Conservation (phyloP, 1,140 invertebrate species). For the Macrocentrus cingulum region DNA sequence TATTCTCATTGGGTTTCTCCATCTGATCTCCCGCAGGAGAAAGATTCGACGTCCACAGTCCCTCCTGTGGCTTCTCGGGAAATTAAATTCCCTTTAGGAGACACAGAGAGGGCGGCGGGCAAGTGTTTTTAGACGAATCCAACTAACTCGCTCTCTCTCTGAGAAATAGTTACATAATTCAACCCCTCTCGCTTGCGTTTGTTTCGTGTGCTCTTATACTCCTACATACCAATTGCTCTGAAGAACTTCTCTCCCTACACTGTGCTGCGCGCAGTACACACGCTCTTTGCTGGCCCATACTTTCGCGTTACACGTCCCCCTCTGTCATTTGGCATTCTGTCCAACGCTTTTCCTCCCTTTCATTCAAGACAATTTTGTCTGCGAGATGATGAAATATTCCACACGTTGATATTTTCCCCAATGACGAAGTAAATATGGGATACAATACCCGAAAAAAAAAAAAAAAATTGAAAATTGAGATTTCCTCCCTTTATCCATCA, state of each 20-base stretch:
- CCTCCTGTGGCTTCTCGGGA: conserved; percentile 27
- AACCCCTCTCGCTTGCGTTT: too few relatives aligned
- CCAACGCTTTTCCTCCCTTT: conserved; percentile 21
- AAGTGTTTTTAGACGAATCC: conserved; percentile 24
- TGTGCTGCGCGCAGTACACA: conserved; percentile 25
- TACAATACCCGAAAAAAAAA: background rate
- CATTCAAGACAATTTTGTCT: background rate
- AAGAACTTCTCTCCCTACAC: background rate
- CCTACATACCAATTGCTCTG: conserved; percentile 14
- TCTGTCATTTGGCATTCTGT: conserved; percentile 37
- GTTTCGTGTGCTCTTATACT: conserved; percentile 26
- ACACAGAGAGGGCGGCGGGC: conserved; percentile 3
- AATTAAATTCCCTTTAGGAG: conserved; percentile 44
- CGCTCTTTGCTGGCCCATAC: background rate
- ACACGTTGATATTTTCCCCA: conserved; percentile 37
- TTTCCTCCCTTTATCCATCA: conserved; percentile 11
- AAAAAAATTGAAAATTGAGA: background rate
- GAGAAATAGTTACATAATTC: conserved; percentile 42
- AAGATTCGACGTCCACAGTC: conserved; percentile 11
- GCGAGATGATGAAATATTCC: background rate
- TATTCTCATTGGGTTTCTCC: conserved; percentile 3
- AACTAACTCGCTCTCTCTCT: conserved; percentile 17
- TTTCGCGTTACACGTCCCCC: conserved; percentile 11
- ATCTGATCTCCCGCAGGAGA: background rate
- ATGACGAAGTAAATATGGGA: conserved; percentile 32